Evolutionary conservation across 2,888 invertebrate genomes (phyloP).

Genomic region (Scaptomyza flava): DNA sequence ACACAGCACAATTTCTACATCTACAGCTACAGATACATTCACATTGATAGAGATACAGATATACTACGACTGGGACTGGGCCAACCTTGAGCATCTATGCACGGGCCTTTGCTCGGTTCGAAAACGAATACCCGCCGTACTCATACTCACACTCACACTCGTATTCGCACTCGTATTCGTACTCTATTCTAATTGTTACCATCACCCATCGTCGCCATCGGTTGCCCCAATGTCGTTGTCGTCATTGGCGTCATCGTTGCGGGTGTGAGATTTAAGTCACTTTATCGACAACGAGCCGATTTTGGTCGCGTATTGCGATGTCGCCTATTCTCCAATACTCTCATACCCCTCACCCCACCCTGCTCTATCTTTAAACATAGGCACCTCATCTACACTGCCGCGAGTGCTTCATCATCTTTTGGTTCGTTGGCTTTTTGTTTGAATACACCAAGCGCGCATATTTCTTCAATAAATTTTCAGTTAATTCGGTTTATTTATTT

Average conservation of each 20-base stretch:
- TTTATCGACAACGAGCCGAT: slow-evolving; percentile 77
- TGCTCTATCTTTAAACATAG: not conserved
- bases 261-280: slow-evolving; percentile 82
- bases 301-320: slow-evolving; percentile 67
- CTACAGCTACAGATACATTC: slow-evolving; percentile 20
- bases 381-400: slow-evolving; percentile 22
- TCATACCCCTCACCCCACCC: not conserved
- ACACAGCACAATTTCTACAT: slow-evolving; percentile 12
- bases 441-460: slow-evolving; percentile 64
- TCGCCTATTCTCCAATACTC: slow-evolving; percentile 32
- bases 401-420: slow-evolving; percentile 50
- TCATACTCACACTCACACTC: slow-evolving; percentile 10
- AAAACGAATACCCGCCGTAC: slow-evolving; percentile 32
- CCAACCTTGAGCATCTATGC: slow-evolving; percentile 58
- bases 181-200: slow-evolving; percentile 74
- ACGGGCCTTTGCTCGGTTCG: slow-evolving; percentile 35
- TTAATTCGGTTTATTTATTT: slow-evolving; percentile 81
- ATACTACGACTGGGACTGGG: slow-evolving; percentile 47
- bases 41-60: slow-evolving; percentile 17
- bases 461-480: slow-evolving; percentile 81
- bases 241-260: slow-evolving; percentile 46
- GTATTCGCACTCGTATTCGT: slow-evolving; percentile 16
- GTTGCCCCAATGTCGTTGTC: slow-evolving; percentile 29
- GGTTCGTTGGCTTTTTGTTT: slow-evolving; percentile 55
- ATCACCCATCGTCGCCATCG: slow-evolving; percentile 50